A percentile compares a stretch with the other conserved stretches of the same genome.
These are phyloP conservation scores for Vannuccia rotundouncinata DNA, from an alignment of 2,888 invertebrate species.

Conservation along the genomic window DNA sequence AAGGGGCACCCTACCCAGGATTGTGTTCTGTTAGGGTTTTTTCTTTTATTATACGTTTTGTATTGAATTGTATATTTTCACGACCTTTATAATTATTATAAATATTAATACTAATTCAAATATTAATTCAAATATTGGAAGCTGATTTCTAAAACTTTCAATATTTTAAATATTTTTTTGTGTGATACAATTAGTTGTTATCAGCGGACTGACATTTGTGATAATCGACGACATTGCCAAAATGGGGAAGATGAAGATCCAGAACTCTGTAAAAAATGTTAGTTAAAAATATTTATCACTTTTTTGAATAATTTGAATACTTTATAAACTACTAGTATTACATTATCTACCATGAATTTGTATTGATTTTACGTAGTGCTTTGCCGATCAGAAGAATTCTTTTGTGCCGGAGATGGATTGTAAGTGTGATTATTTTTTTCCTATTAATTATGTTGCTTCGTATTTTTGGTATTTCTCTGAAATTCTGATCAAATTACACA, in stretches of 20 bases:
- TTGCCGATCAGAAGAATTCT: neutral
- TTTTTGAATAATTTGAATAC: too few species aligned
- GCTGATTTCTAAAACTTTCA: conserved; percentile 23
- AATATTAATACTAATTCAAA: neutral
- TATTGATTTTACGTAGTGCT: neutral
- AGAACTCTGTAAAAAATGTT: conserved; percentile 44
- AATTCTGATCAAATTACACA: too few species aligned
- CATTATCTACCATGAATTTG: too few species aligned
- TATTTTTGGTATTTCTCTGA: too few species aligned
- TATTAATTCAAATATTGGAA: neutral
- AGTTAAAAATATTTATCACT: neutral
- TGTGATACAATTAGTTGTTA: conserved; percentile 50
- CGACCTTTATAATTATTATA: neutral
- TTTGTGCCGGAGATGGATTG: neutral
- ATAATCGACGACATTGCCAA: conserved; percentile 60
- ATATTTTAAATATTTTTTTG: neutral
- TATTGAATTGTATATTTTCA: conserved; percentile 1
- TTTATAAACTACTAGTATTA: too few species aligned
- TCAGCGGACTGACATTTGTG: conserved; percentile 60
- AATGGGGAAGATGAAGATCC: conserved; percentile 58
- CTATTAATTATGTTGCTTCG: too few species aligned
- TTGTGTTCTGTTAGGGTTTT: too few species aligned
- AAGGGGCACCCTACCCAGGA: too few species aligned
- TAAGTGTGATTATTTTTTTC: too few species aligned
- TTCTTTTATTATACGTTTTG: too few species aligned